Evolutionary conservation across 2,888 invertebrate species (phyloP).

Genomic region (Rutpela maculata): DNA sequence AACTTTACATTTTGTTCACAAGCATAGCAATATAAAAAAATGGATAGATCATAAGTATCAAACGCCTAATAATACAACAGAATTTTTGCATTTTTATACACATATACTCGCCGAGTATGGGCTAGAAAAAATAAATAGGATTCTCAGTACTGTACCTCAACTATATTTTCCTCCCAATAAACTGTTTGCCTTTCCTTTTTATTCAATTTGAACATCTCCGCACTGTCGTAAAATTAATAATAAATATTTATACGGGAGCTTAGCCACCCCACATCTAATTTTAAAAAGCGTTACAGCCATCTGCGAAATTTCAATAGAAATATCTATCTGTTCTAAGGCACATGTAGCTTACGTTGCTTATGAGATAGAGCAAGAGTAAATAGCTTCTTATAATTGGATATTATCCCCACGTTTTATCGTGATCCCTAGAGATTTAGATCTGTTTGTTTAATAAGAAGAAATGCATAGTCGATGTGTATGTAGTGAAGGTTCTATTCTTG

Average conservation of each 20-base stretch:
- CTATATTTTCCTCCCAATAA: not conserved
- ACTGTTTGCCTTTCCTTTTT: not conserved
- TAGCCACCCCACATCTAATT: not conserved
- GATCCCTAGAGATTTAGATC: constrained; percentile 24
- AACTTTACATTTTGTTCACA: no score
- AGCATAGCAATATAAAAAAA: no score
- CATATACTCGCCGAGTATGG: no score
- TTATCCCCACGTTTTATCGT: constrained; percentile 29
- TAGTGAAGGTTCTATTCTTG: not conserved
- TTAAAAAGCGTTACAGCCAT: not conserved
- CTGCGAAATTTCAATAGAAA: constrained; percentile 17
- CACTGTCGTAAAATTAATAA: not conserved
- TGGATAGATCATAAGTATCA: no score
- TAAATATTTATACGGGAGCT: constrained; percentile 1
- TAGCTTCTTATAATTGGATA: constrained; percentile 33
- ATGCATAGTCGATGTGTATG: constrained; percentile 19
- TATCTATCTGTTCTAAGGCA: constrained; percentile 9
- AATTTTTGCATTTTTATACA: no score
- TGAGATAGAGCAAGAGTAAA: constrained; percentile 28
- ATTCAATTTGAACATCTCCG: not conserved
- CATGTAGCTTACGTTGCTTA: constrained; percentile 10
- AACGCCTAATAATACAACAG: no score
- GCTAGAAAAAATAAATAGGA: no score
- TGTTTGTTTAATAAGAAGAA: constrained; percentile 27
- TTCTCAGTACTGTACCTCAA: no score